phyloP scores from a whole-genome alignment of 2,113 vertebrate genomes.

The Aleadryas rufinucha region DNA sequence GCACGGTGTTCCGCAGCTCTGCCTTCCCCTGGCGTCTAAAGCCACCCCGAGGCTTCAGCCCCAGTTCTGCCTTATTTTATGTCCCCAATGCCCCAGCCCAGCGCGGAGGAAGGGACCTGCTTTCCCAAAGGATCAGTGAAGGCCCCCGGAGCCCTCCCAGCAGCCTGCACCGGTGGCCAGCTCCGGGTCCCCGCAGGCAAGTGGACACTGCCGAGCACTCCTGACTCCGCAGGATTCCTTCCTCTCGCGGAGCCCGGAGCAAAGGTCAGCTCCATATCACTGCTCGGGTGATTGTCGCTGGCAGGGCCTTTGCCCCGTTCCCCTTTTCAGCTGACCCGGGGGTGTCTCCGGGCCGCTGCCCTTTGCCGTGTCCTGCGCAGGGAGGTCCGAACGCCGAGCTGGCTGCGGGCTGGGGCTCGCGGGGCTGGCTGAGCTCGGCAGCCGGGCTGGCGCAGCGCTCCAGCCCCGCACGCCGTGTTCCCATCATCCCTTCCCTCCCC shows the following conservation, averaged over 20 bases:
- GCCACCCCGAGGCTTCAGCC: no score
- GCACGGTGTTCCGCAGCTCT: fast-evolving
- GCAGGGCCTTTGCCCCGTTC: neutral
- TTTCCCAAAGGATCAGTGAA: no score
- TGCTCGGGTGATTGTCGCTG: neutral
- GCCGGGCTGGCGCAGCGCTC: neutral
- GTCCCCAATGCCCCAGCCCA: no score
- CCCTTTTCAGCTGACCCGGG: neutral
- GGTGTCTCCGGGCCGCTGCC: fast-evolving
- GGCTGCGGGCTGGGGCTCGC: no score
- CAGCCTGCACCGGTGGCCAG: neutral
- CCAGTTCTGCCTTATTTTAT: no score
- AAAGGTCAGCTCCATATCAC: neutral
- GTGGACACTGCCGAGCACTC: fast-evolving
- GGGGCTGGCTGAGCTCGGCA: neutral
- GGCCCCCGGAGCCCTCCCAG: neutral
- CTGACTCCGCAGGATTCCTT: neutral
- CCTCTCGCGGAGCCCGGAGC: neutral
- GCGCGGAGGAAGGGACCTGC: no score
- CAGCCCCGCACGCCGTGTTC: neutral
- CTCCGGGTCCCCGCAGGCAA: neutral
- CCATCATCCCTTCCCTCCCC: neutral
- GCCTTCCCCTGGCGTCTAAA: no score
- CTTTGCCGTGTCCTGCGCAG: fast-evolving
- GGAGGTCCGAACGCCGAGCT: fast-evolving